phyloP scores from a whole-genome alignment of 2,888 invertebrate genomes.

The Pristionchus arcanus region DNA sequence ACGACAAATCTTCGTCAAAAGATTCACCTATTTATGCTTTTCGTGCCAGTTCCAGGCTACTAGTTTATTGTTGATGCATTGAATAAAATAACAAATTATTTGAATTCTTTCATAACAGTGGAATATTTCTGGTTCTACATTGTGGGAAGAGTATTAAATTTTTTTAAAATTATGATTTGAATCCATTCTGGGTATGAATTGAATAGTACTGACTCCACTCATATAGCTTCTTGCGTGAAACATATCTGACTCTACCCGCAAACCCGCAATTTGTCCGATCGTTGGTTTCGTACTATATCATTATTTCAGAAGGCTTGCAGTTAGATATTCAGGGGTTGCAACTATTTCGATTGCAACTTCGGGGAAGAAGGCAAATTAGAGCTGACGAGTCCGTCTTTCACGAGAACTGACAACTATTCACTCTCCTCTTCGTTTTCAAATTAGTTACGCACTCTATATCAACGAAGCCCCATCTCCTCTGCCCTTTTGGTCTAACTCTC shows the following conservation, averaged over 20 bases:
- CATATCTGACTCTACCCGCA: not conserved
- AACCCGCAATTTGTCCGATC: not conserved
- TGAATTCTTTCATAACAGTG: too few species aligned
- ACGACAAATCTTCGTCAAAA: too few species aligned
- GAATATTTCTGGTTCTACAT: too few species aligned
- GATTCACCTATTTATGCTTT: too few species aligned
- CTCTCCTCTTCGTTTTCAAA: conserved; percentile 3
- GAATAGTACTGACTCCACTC: not conserved
- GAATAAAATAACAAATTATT: too few species aligned
- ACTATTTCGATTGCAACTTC: conserved; percentile 3
- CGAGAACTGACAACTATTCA: not conserved
- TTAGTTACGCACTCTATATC: not conserved
- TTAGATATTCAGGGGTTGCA: not conserved
- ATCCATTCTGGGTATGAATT: too few species aligned
- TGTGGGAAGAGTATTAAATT: too few species aligned
- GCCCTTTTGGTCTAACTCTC: not conserved
- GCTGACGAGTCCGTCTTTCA: not conserved
- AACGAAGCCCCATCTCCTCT: not conserved
- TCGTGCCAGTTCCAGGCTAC: too few species aligned
- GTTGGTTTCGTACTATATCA: not conserved
- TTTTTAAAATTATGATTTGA: too few species aligned
- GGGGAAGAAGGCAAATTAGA: not conserved
- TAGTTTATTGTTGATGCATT: too few species aligned
- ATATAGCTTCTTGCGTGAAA: not conserved
- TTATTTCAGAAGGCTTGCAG: not conserved